Evolutionary conservation across 2,888 invertebrate species (phyloP), one percentile per base, ranked within the genome.

Genomic region (Saturnia pavonia): DNA sequence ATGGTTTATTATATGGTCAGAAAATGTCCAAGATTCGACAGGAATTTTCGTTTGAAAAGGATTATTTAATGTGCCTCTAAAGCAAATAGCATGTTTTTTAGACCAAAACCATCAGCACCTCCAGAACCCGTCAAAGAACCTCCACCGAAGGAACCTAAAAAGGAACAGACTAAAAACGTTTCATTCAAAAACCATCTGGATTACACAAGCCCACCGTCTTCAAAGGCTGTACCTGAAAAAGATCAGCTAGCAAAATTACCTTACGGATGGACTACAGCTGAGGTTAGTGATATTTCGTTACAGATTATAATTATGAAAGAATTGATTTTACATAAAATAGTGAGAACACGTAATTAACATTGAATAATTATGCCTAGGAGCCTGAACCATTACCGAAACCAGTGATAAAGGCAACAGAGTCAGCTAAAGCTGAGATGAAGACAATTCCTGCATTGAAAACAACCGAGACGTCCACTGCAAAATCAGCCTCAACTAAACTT

Each of bases 101-200:
- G 93, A 74, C 85, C 88, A 48, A 91, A 90, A 73, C 88, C 91
- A 1, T 85, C 89, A 77, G 90, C 90, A 0, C 91, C 91, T 1
- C 88, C 90, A 54, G 92, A 92, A 57, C 87, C 91, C 8, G 78
- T 88, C 12, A 92, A 92, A 77, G 92, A 93, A 45, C 80, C 77
- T 4, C 81, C 80, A 16, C 83, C 81, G 40, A 91, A 87, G 73
- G 92, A 93, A 73, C 87, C 89, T 0, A 91, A 89, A 75, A 94
- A 93, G 69, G 94, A 94, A 70, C 91, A 90, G 63, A 94, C 94
- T 0, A 94, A 94, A 78, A 94, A 94, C 67, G 94, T 94, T 0
- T 94, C 94, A 0, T 94, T 94, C 79, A 94, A 94, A 77, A 94
- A 94, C 73, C 94, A 94, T 72, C 79, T 94, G 72, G 94, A 94